Conservation (phyloP, 2,888 invertebrate species). For the Boloria selene region DNA sequence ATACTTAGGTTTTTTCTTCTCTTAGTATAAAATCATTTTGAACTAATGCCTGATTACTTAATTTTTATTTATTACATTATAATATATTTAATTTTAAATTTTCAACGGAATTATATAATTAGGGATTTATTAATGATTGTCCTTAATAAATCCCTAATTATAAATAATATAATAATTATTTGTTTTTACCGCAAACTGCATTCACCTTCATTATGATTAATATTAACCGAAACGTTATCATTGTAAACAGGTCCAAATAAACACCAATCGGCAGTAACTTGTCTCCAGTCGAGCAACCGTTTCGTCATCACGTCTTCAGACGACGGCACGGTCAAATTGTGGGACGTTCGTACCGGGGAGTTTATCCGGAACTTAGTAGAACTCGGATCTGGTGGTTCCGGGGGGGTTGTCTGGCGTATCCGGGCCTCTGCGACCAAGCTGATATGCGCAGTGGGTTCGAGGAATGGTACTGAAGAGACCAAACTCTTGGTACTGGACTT, state of each 20-base stretch:
- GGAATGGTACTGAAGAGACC: slow-evolving; percentile 99
- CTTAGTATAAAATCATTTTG: no score
- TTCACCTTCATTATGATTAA: background rate
- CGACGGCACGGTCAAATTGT: slow-evolving; percentile 99
- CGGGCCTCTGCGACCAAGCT: slow-evolving; percentile 96
- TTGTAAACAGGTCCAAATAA: slow-evolving; percentile 90
- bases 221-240: no score
- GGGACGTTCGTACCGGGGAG: slow-evolving; percentile 98
- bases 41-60: no score
- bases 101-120: no score
- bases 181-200: no score
- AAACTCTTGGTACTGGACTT: slow-evolving; percentile 98
- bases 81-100: no score
- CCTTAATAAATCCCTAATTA: no score
- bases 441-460: slow-evolving; percentile 98
- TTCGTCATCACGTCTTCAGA: slow-evolving; percentile 99
- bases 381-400: slow-evolving; percentile 96
- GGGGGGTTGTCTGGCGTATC: slow-evolving; percentile 99
- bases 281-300: slow-evolving; percentile 97
- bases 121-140: no score
- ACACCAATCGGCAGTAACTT: slow-evolving; percentile 99
- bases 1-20: no score
- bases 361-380: slow-evolving; percentile 98
- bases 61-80: no score
- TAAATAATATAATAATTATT: no score